phyloP scores from a whole-genome alignment of 2,113 vertebrate species.

The Trochalopteron elliotii region DNA sequence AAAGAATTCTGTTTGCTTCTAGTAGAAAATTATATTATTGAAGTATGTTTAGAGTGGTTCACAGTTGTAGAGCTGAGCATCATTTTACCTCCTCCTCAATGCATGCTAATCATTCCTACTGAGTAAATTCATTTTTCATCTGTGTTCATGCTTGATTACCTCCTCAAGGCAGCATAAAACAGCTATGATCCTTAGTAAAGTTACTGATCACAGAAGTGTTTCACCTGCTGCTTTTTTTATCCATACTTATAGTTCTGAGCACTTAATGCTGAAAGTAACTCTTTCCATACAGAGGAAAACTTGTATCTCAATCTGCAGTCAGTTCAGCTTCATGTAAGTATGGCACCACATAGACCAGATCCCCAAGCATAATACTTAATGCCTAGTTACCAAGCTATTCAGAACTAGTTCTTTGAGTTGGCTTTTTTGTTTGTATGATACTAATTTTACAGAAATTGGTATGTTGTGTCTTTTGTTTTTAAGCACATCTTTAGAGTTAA shows the following conservation, averaged over 20 bases:
- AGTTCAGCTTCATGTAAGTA: background rate
- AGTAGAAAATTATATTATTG: background rate
- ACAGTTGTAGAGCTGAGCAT: background rate
- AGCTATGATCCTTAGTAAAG: background rate
- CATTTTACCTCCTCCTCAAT: background rate
- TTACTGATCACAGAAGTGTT: background rate
- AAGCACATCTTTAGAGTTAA: background rate
- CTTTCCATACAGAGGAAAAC: background rate
- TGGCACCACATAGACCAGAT: background rate
- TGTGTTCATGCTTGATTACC: background rate
- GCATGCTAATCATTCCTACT: background rate
- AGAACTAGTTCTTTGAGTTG: background rate
- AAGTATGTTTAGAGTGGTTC: background rate
- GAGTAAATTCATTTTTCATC: background rate
- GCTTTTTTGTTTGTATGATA: background rate
- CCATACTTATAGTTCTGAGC: background rate
- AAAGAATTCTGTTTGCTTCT: background rate
- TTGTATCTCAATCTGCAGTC: background rate
- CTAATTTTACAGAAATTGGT: background rate
- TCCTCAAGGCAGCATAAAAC: background rate
- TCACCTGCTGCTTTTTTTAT: background rate
- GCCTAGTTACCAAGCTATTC: background rate
- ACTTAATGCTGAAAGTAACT: background rate
- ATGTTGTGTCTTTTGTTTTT: background rate
- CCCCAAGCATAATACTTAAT: background rate